Evolutionary conservation across 2,888 invertebrate genomes (phyloP).

Genomic region (Lordiphosa andalusiaca): DNA sequence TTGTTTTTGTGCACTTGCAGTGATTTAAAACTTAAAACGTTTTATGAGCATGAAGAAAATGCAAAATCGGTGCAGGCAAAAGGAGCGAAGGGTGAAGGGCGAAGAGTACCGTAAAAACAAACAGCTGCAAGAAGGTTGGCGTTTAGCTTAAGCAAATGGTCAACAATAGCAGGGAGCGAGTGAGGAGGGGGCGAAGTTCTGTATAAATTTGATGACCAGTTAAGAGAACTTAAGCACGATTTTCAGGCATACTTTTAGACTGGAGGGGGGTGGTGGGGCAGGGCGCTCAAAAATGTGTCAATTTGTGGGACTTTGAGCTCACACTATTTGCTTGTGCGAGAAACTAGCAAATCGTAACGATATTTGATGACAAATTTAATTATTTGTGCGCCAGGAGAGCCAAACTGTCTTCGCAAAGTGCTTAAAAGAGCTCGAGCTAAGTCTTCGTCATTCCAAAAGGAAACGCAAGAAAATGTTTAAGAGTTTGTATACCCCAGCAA

Average conservation of each 20-base stretch:
- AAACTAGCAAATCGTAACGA: no score
- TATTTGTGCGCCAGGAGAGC: no score
- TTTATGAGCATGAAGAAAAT: conserved; percentile 40
- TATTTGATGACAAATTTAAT: background rate
- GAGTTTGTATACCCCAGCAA: no score
- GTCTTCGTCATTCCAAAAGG: no score
- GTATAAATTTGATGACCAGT: conserved; percentile 42
- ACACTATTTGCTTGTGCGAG: no score
- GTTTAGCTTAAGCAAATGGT: conserved; percentile 65
- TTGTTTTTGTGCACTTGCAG: conserved; percentile 54
- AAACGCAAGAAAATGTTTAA: no score
- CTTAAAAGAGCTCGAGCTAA: no score
- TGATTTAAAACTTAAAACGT: conserved; percentile 62
- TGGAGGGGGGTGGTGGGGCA: no score
- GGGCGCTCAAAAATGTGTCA: no score
- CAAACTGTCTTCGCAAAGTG: no score
- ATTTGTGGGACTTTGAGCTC: no score
- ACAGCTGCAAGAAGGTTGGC: conserved; percentile 63
- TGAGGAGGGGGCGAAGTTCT: background rate
- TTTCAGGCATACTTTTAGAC: no score
- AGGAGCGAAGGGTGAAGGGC: background rate
- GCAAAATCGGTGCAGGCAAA: background rate
- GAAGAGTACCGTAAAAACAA: conserved; percentile 48
- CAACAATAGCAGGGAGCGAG: conserved; percentile 22
- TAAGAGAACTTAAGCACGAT: conserved; percentile 20